A percentile compares a stretch with the other conserved stretches of the same genome.
phyloP scores from a whole-genome alignment of 92 coral and sea anemone genomes.

The Porites rus region DNA sequence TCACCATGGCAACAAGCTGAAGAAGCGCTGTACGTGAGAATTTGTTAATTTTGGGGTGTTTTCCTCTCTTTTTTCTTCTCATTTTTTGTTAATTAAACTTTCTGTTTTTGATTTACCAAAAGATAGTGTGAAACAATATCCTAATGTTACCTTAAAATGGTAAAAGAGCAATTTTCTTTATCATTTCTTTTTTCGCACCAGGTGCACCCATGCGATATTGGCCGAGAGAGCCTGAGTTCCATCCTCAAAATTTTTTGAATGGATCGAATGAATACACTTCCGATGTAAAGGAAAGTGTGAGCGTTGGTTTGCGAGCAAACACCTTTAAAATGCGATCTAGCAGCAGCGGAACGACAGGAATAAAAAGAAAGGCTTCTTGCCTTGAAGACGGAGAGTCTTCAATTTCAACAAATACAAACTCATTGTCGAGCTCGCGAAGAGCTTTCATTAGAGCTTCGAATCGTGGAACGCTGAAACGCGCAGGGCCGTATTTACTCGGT shows the following conservation, averaged over 20 bases:
- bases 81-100: too few relatives aligned
- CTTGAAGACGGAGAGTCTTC: slow-evolving; percentile 71
- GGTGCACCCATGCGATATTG: background rate
- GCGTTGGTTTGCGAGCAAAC: background rate
- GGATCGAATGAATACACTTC: slow-evolving; percentile 39
- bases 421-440: slow-evolving; percentile 70
- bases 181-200: background rate
- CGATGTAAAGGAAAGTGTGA: background rate
- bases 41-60: too few relatives aligned
- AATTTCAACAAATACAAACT: slow-evolving; percentile 38
- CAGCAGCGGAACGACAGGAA: slow-evolving; percentile 73
- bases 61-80: too few relatives aligned
- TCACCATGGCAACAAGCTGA: slow-evolving; percentile 48
- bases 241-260: slow-evolving; percentile 11
- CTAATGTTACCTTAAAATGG: too few relatives aligned
- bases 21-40: too few relatives aligned
- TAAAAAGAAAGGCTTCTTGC: slow-evolving; percentile 77
- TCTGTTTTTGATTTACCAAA: too few relatives aligned
- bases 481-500: slow-evolving; percentile 95
- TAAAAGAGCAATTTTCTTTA: background rate
- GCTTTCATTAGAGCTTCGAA: slow-evolving; percentile 66
- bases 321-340: slow-evolving; percentile 73
- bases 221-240: slow-evolving; percentile 16
- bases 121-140: too few relatives aligned
- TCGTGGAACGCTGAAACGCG: slow-evolving; percentile 86